Conservation (phyloP, 2,797 vertebrate species). For the Myiotriccus ornatus region DNA sequence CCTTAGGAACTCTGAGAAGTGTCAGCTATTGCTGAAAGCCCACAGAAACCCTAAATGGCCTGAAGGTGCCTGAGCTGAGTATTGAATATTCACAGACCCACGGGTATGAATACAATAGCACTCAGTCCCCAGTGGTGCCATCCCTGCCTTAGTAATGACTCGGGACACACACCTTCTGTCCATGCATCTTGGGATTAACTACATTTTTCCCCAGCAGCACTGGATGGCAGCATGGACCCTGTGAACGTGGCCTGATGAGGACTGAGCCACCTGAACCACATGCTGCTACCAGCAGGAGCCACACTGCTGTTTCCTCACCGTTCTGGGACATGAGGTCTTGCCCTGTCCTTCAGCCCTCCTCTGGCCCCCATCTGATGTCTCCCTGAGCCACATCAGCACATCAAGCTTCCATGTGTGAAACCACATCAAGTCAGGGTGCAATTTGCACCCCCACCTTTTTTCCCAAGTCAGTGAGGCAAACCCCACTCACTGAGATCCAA, state of each 20-base stretch:
- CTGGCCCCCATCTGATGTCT: not conserved
- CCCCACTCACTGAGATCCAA: not conserved
- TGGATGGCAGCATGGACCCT: constrained; percentile 1
- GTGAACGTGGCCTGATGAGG: fast-evolving
- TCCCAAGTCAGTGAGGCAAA: not conserved
- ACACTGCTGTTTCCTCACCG: not conserved
- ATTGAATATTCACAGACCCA: not conserved
- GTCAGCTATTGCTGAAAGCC: not conserved
- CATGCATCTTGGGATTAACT: not conserved
- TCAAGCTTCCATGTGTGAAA: not conserved
- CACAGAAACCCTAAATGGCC: not conserved
- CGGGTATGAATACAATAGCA: not conserved
- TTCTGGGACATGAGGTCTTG: fast-evolving
- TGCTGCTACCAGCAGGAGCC: not conserved
- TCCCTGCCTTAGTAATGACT: no score
- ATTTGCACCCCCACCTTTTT: not conserved
- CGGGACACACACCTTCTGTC: not conserved
- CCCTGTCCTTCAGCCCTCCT: not conserved
- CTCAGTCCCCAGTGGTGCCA: fast-evolving
- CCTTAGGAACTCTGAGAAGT: not conserved
- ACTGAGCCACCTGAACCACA: not conserved
- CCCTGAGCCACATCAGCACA: not conserved
- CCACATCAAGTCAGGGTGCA: not conserved
- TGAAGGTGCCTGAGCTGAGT: not conserved
- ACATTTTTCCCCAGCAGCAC: not conserved